Percentiles rank a stretch among this genome's conserved stretches.
Evolutionary conservation across 2,888 invertebrate genomes (phyloP).

Genomic region (Strigamia transsilvanica): DNA sequence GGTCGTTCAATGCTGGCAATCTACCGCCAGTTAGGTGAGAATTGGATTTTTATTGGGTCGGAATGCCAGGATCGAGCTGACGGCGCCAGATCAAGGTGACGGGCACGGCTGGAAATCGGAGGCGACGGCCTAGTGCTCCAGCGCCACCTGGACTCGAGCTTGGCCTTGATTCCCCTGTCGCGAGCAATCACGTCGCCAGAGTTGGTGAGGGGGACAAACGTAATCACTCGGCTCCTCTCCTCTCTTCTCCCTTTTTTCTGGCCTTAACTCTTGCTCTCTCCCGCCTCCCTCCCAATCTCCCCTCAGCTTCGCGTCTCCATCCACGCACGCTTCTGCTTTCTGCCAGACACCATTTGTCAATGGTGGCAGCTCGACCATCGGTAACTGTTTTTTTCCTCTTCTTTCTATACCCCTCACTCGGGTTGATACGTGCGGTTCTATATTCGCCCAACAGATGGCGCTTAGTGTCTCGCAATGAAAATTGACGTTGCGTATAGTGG

Average conservation of each 20-base stretch:
- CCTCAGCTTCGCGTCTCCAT: slow-evolving; percentile 24
- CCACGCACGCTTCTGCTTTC: slow-evolving; percentile 34
- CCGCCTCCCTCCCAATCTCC: background rate
- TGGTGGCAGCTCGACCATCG: slow-evolving; percentile 37
- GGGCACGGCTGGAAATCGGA: slow-evolving; percentile 51
- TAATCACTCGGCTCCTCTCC: slow-evolving; percentile 13
- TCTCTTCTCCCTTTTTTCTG: background rate
- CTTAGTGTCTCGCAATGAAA: slow-evolving; percentile 41
- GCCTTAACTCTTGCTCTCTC: slow-evolving; percentile 12
- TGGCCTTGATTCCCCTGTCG: slow-evolving; percentile 47
- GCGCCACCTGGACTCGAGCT: slow-evolving; percentile 37
- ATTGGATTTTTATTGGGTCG: slow-evolving; percentile 51
- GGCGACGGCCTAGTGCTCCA: slow-evolving; percentile 45
- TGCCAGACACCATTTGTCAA: slow-evolving; percentile 46
- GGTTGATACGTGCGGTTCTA: slow-evolving; percentile 9
- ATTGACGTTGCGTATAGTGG: slow-evolving; percentile 49
- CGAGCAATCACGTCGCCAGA: slow-evolving; percentile 39
- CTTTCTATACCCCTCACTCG: background rate
- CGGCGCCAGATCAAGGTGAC: slow-evolving; percentile 51
- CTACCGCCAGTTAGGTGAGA: slow-evolving; percentile 51
- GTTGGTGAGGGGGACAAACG: slow-evolving; percentile 41
- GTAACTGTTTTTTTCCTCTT: slow-evolving; percentile 41
- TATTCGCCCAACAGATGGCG: slow-evolving; percentile 40
- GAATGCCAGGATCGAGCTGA: slow-evolving; percentile 46
- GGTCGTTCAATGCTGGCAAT: slow-evolving; percentile 48